phyloP scores from a whole-genome alignment of 2,113 vertebrate species.

The Setophaga coronata region DNA sequence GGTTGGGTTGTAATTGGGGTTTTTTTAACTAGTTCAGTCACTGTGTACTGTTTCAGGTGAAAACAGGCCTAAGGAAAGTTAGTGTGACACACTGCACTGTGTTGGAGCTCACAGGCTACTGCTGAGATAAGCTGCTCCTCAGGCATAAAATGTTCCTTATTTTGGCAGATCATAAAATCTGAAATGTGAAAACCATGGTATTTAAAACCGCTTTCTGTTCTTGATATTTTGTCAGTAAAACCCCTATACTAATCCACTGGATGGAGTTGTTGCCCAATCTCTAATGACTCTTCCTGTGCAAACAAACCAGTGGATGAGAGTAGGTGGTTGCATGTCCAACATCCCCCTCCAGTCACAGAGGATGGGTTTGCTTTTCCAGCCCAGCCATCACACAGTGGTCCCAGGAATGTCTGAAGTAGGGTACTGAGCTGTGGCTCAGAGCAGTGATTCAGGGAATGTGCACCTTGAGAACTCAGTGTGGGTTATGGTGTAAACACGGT shows the following conservation, averaged over 20 bases:
- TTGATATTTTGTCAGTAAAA: background rate
- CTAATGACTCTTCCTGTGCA: background rate
- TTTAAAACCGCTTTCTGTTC: background rate
- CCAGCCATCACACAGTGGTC: fast-evolving
- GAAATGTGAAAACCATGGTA: background rate
- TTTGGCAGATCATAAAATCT: background rate
- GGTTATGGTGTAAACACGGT: background rate
- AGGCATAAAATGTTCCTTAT: background rate
- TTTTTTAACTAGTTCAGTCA: background rate
- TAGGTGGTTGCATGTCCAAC: background rate
- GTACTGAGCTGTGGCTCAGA: background rate
- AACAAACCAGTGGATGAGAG: background rate
- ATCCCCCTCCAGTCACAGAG: fast-evolving
- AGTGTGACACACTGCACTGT: fast-evolving
- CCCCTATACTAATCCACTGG: background rate
- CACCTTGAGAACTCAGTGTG: fast-evolving
- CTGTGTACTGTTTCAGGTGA: background rate
- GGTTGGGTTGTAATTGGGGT: background rate
- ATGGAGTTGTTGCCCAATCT: background rate
- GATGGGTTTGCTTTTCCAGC: background rate
- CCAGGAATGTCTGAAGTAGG: background rate
- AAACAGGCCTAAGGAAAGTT: background rate
- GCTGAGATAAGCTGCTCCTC: background rate
- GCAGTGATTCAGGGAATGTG: background rate
- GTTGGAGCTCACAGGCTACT: background rate